Evolutionary conservation across 1,140 invertebrate genomes (phyloP).

Genomic region (Drosophila carrolli): DNA sequence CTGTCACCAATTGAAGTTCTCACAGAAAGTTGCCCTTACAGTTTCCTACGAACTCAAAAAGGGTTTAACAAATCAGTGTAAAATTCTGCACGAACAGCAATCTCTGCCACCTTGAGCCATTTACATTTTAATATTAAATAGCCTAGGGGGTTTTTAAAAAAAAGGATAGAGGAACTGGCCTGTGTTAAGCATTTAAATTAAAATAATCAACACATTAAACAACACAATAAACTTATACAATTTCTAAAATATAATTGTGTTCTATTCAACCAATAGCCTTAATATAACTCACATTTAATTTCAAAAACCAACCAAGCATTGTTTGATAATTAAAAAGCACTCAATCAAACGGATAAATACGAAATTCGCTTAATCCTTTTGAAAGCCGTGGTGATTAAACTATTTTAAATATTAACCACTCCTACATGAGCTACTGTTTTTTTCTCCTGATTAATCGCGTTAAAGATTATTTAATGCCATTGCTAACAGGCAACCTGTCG

Average conservation of each 20-base stretch:
- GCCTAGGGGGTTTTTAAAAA: no score
- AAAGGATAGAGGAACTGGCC: no score
- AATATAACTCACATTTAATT: no score
- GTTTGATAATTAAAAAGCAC: slow-evolving; percentile 14
- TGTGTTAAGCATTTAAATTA: no score
- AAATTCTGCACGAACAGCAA: no score
- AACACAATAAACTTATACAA: no score
- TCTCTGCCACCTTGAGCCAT: no score
- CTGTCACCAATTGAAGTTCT: neutral
- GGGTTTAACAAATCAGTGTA: no score
- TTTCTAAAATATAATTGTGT: no score
- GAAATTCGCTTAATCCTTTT: slow-evolving; percentile 10
- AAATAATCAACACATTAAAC: no score
- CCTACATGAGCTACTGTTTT: slow-evolving; percentile 12
- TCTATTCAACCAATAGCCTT: no score
- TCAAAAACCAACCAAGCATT: neutral
- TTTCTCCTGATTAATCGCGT: neutral
- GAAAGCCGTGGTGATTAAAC: slow-evolving; percentile 15
- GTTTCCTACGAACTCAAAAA: neutral
- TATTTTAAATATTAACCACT: slow-evolving; percentile 13
- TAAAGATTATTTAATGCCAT: slow-evolving; percentile 27
- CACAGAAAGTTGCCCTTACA: neutral
- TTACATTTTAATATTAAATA: no score
- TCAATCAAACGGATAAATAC: slow-evolving; percentile 13
- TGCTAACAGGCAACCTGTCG: neutral